Evolutionary conservation across 2,113 vertebrate genomes (phyloP).

Genomic region (Pygathrix nemaeus): DNA sequence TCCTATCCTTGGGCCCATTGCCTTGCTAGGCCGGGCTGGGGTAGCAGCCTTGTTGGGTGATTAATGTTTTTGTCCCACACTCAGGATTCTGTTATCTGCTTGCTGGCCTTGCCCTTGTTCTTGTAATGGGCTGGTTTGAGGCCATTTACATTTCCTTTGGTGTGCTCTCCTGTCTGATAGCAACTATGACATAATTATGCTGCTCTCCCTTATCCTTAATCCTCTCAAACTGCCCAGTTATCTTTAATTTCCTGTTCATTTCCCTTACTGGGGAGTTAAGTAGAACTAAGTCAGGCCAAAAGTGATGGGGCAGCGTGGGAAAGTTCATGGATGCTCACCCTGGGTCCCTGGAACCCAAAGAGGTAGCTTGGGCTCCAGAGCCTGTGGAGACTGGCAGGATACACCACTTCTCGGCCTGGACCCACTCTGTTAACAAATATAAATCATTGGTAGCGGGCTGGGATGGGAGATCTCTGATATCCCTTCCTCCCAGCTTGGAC

Average conservation of each 20-base stretch:
- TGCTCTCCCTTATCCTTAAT: constrained; percentile 57
- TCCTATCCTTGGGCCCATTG: background rate
- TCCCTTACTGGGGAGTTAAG: constrained; percentile 44
- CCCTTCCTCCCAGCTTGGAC: background rate
- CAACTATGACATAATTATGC: constrained; percentile 60
- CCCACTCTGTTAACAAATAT: background rate
- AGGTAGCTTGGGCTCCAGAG: background rate
- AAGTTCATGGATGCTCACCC: background rate
- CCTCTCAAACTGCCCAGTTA: constrained; percentile 64
- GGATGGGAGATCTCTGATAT: background rate
- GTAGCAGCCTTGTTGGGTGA: background rate
- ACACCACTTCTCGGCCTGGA: background rate
- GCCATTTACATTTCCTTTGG: constrained; percentile 47
- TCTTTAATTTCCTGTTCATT: constrained; percentile 70
- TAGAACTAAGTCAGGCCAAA: constrained; percentile 21
- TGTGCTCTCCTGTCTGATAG: constrained; percentile 37
- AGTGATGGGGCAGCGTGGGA: constrained; percentile 20
- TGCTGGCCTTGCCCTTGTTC: constrained; percentile 51
- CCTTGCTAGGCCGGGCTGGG: background rate
- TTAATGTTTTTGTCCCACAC: constrained; percentile 36
- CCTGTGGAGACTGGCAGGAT: background rate
- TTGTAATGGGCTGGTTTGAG: constrained; percentile 49
- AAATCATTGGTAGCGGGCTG: background rate
- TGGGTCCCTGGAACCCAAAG: background rate
- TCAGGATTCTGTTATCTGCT: constrained; percentile 43